phyloP scores from a whole-genome alignment of 2,888 invertebrate species.

The Perizoma affinitatum region DNA sequence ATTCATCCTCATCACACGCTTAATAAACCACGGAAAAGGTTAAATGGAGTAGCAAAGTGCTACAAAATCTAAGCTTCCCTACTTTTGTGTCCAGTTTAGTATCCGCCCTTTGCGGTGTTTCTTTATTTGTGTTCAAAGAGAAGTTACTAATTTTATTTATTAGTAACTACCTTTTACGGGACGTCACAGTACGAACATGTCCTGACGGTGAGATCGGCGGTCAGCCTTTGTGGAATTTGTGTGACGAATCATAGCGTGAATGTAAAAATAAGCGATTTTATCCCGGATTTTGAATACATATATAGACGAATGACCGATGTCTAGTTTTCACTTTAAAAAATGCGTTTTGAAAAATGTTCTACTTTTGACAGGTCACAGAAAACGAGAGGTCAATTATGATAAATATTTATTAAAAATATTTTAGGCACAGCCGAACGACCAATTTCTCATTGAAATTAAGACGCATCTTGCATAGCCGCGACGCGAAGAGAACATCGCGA shows the following conservation, averaged over 20 bases:
- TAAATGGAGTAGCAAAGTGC: conserved; percentile 37
- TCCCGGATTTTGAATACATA: too few species aligned
- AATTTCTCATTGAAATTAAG: too few species aligned
- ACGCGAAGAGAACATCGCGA: too few species aligned
- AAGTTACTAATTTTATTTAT: conserved; percentile 80
- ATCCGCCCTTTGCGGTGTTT: conserved; percentile 60
- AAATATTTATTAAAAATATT: too few species aligned
- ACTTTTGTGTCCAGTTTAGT: conserved; percentile 22
- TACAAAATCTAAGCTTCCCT: background rate
- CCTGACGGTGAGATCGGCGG: conserved; percentile 53
- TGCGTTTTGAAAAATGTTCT: too few species aligned
- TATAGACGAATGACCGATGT: too few species aligned
- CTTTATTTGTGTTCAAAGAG: conserved; percentile 50
- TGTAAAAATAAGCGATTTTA: too few species aligned
- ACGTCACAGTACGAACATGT: conserved; percentile 65
- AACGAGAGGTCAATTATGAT: too few species aligned
- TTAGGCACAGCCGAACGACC: too few species aligned
- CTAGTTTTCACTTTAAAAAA: too few species aligned
- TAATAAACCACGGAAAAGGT: conserved; percentile 51
- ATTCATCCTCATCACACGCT: conserved; percentile 54
- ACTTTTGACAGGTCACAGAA: too few species aligned
- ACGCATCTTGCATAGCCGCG: too few species aligned
- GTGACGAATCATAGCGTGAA: conserved; percentile 51
- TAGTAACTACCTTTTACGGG: conserved; percentile 64
- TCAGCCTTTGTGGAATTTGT: conserved; percentile 52